Percentiles rank a stretch among this genome's conserved stretches.
Conservation (phyloP, 2,113 vertebrate species). For the Microtus oregoni region DNA sequence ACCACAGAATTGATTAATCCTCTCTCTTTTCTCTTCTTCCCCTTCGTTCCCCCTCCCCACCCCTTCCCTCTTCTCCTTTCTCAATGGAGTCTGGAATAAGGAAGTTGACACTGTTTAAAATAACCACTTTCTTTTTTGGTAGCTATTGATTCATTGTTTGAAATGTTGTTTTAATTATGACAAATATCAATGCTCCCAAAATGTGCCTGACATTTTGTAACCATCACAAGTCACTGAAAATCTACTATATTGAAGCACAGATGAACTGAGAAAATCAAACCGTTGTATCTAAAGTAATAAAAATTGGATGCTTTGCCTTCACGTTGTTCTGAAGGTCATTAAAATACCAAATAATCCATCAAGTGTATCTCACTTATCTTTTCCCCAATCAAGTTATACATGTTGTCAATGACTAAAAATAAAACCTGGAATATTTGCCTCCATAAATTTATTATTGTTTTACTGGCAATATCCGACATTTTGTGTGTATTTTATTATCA, state of each 20-base stretch:
- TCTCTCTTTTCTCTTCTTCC: not conserved
- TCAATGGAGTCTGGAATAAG: not conserved
- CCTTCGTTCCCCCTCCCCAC: not conserved
- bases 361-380: not conserved
- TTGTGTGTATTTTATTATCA: not conserved
- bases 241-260: not conserved
- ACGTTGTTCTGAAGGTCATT: not conserved
- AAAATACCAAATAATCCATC: conserved; percentile 28
- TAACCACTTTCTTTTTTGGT: not conserved
- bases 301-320: not conserved
- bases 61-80: not conserved
- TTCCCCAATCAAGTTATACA: not conserved
- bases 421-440: not conserved
- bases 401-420: not conserved
- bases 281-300: conserved; percentile 33
- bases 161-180: not conserved
- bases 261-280: conserved; percentile 37
- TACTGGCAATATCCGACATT: not conserved
- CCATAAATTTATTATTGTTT: not conserved
- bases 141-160: not conserved
- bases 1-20: not conserved
- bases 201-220: conserved; percentile 41
- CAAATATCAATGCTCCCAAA: conserved; percentile 3
- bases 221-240: conserved; percentile 16
- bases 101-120: not conserved